Conservation (phyloP, 2,113 vertebrate genomes). For the Mormoops blainvillei region DNA sequence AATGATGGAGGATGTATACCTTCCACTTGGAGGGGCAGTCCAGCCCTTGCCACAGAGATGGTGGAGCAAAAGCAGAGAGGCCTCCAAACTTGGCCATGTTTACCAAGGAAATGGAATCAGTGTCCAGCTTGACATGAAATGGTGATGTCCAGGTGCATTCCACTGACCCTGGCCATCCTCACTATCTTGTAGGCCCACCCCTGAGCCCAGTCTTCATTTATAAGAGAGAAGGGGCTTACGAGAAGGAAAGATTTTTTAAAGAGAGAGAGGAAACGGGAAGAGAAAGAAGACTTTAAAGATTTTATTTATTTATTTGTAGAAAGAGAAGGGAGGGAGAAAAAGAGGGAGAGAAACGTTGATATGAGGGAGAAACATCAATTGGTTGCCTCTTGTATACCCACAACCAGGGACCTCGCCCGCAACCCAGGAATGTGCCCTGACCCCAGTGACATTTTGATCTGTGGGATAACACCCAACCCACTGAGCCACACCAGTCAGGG, state of each 20-base stretch:
- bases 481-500: too few relatives aligned
- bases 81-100: background rate
- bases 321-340: too few relatives aligned
- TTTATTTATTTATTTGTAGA: too few relatives aligned
- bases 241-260: background rate
- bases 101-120: background rate
- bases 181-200: background rate
- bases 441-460: too few relatives aligned
- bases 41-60: background rate
- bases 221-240: background rate
- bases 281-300: background rate
- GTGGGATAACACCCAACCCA: too few relatives aligned
- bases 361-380: too few relatives aligned
- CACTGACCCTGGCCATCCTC: background rate
- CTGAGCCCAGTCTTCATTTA: background rate
- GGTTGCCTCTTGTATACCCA: too few relatives aligned
- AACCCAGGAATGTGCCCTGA: too few relatives aligned
- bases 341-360: too few relatives aligned
- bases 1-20: fast-evolving
- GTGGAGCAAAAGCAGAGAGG: too few relatives aligned
- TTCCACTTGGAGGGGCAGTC: background rate
- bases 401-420: too few relatives aligned
- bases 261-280: background rate
- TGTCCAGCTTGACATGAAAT: background rate
- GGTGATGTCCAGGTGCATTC: background rate